Percentiles rank a stretch among this genome's conserved stretches.
Evolutionary conservation across 2,113 vertebrate genomes (phyloP).

Genomic region (Castor canadensis): DNA sequence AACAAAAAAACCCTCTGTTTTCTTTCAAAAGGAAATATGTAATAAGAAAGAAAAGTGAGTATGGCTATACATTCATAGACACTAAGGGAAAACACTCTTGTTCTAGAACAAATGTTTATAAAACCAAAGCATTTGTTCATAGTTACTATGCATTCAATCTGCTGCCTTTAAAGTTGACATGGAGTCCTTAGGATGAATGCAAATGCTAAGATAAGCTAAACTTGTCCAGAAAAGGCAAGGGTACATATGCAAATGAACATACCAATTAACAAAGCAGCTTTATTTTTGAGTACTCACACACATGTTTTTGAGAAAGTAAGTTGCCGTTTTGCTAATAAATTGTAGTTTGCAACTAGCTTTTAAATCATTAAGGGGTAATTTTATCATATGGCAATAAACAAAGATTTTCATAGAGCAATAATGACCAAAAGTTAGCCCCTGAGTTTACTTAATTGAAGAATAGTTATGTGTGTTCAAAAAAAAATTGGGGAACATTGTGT

Average conservation of each 20-base stretch:
- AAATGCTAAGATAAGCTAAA: neutral
- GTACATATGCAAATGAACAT: neutral
- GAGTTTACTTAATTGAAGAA: conserved; percentile 14
- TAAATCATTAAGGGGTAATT: neutral
- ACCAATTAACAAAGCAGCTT: neutral
- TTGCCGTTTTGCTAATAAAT: neutral
- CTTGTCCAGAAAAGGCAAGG: neutral
- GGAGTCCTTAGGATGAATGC: neutral
- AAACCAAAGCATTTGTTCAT: neutral
- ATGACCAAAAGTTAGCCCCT: neutral
- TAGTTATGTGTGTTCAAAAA: neutral
- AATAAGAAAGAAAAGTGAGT: neutral
- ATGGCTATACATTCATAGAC: neutral
- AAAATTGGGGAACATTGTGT: neutral
- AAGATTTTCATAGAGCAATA: neutral
- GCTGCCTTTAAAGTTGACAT: neutral
- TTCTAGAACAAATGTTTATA: neutral
- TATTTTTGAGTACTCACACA: neutral
- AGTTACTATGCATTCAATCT: neutral
- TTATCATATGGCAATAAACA: neutral
- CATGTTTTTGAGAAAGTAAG: neutral
- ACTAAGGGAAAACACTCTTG: neutral
- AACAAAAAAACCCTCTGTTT: neutral
- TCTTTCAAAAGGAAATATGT: neutral
- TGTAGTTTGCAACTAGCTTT: neutral